Percentiles rank a stretch among this genome's conserved stretches.
These are phyloP conservation scores for Sicus ferrugineus DNA, from an alignment of 2,888 invertebrate species.

Conservation along the genomic window DNA sequence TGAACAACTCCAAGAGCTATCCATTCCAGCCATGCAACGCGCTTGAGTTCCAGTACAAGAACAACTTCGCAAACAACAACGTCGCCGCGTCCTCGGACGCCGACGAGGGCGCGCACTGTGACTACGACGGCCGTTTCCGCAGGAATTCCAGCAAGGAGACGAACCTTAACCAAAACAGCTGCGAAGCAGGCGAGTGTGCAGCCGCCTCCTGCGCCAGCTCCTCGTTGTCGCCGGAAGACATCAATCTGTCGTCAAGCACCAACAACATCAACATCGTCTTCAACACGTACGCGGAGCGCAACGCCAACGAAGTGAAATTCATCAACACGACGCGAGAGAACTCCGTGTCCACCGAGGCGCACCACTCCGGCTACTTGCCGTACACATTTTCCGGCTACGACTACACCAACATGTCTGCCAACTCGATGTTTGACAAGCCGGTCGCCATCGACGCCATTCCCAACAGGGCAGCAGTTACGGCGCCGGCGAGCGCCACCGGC, in stretches of 20 bases:
- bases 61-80: conserved; percentile 59
- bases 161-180: conserved; percentile 60
- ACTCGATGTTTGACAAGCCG: conserved; percentile 60
- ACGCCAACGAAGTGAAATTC: conserved; percentile 63
- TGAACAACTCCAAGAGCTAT: conserved; percentile 62
- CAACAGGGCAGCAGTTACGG: conserved; percentile 29
- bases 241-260: conserved; percentile 61
- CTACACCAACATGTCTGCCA: conserved; percentile 64
- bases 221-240: conserved; percentile 59
- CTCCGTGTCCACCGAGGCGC: conserved; percentile 56
- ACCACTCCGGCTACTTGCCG: conserved; percentile 58
- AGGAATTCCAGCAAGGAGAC: conserved; percentile 61
- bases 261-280: conserved; percentile 64
- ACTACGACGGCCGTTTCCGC: conserved; percentile 50
- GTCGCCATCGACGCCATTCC: conserved; percentile 60
- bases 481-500: conserved; percentile 35
- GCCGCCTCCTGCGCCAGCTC: conserved; percentile 43
- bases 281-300: conserved; percentile 47
- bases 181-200: conserved; percentile 33
- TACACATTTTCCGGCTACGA: conserved; percentile 62
- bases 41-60: conserved; percentile 63
- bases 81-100: conserved; percentile 43
- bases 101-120: conserved; percentile 45
- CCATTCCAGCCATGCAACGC: conserved; percentile 63
- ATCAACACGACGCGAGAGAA: conserved; percentile 55